These are phyloP conservation scores for Drosophila multiciliata DNA, from an alignment of 2,888 invertebrate species.

Conservation along the genomic window DNA sequence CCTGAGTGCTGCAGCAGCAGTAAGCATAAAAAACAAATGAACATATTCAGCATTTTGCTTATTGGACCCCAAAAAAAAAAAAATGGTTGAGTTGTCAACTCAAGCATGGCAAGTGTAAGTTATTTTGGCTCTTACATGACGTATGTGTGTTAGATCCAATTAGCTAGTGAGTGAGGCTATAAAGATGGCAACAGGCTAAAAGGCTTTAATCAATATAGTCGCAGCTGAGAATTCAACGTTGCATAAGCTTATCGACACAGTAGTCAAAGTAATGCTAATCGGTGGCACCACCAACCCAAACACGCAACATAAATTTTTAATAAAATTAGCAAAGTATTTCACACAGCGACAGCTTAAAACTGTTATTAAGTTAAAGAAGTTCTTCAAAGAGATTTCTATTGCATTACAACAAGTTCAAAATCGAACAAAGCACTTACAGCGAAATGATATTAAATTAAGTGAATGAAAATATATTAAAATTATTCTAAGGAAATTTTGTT, in stretches of 20 bases:
- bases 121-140: slow-evolving; percentile 45
- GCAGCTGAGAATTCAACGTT: neutral
- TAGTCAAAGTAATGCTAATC: slow-evolving; percentile 31
- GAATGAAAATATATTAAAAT: neutral
- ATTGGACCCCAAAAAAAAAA: slow-evolving; percentile 44
- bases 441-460: neutral
- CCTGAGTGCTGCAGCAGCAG: slow-evolving; percentile 25
- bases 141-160: slow-evolving; percentile 61
- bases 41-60: slow-evolving; percentile 46
- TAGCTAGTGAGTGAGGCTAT: slow-evolving; percentile 48
- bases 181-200: slow-evolving; percentile 13
- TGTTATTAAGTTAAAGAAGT: neutral
- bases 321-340: neutral
- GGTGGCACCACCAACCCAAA: neutral
- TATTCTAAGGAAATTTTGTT: neutral
- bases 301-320: neutral
- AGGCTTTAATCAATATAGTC: slow-evolving; percentile 44
- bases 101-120: slow-evolving; percentile 16
- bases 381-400: neutral
- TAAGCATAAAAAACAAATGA: slow-evolving; percentile 55
- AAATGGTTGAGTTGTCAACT: slow-evolving; percentile 64
- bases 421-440: neutral
- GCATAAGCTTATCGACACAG: slow-evolving; percentile 16
- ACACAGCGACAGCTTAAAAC: slow-evolving; percentile 10
- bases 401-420: neutral